A percentile compares a stretch with the other conserved stretches of the same genome.
Evolutionary conservation across 2,113 vertebrate genomes (phyloP).

Genomic region (Rhynchopsitta pachyrhyncha): DNA sequence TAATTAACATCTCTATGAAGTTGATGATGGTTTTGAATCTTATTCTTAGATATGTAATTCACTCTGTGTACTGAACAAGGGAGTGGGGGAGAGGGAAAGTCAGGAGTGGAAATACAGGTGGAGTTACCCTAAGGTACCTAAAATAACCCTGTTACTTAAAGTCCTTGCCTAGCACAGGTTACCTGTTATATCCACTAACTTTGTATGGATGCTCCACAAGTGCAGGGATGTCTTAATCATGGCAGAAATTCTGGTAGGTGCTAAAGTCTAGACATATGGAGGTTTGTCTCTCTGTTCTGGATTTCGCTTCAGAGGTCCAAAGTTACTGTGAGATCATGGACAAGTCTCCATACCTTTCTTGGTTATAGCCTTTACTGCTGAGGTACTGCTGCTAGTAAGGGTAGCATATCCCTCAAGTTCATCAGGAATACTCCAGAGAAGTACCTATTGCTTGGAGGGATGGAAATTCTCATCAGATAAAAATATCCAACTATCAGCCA

Average conservation of each 20-base stretch:
- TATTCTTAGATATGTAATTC: not conserved
- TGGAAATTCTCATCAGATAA: not conserved
- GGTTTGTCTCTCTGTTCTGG: not conserved
- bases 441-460: not conserved
- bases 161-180: not conserved
- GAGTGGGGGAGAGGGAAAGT: not conserved
- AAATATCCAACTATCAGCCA: not conserved
- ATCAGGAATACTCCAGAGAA: not conserved
- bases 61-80: not conserved
- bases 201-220: not conserved
- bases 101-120: not conserved
- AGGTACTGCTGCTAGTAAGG: not conserved
- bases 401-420: not conserved
- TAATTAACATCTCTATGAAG: not conserved
- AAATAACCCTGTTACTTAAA: not conserved
- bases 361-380: not conserved
- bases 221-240: not conserved
- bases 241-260: not conserved
- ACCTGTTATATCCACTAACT: not conserved
- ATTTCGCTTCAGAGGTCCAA: not conserved
- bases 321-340: not conserved
- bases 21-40: not conserved
- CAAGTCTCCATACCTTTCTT: not conserved
- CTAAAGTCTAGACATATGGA: not conserved
- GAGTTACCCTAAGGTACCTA: not conserved